phyloP scores from a whole-genome alignment of 2,113 vertebrate species.

The Carassius gibelio region DNA sequence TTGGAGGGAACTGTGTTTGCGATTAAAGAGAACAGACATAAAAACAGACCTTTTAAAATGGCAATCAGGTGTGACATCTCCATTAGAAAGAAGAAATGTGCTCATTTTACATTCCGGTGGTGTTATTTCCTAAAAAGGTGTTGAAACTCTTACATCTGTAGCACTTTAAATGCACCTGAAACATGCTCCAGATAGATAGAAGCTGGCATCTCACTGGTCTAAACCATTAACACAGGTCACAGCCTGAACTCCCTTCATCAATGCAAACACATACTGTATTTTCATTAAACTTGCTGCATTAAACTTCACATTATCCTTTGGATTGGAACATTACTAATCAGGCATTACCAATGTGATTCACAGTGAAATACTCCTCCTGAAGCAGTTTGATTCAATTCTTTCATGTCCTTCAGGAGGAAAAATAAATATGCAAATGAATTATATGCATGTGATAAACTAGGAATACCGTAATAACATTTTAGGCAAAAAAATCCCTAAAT shows the following conservation, averaged over 20 bases:
- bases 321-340: slow-evolving; percentile 40
- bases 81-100: background rate
- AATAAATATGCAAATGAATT: slow-evolving; percentile 7
- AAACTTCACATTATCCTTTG: slow-evolving; percentile 42
- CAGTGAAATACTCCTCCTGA: slow-evolving; percentile 9
- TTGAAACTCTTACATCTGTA: slow-evolving; percentile 1
- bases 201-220: background rate
- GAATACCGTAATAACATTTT: background rate
- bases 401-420: background rate
- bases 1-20: background rate
- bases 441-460: background rate
- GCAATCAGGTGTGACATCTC: background rate
- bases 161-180: background rate
- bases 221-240: slow-evolving; percentile 2
- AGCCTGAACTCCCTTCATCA: slow-evolving; percentile 31
- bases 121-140: background rate
- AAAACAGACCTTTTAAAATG: slow-evolving; percentile 5
- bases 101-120: background rate
- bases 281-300: slow-evolving; percentile 36
- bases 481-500: background rate
- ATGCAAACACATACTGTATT: slow-evolving; percentile 18
- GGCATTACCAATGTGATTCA: slow-evolving; percentile 28
- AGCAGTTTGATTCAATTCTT: slow-evolving; percentile 15
- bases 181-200: background rate
- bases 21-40: background rate